These are phyloP conservation scores for Elgonia sp. DNA, from an alignment of 2,888 invertebrate genomes.

Conservation along the genomic window DNA sequence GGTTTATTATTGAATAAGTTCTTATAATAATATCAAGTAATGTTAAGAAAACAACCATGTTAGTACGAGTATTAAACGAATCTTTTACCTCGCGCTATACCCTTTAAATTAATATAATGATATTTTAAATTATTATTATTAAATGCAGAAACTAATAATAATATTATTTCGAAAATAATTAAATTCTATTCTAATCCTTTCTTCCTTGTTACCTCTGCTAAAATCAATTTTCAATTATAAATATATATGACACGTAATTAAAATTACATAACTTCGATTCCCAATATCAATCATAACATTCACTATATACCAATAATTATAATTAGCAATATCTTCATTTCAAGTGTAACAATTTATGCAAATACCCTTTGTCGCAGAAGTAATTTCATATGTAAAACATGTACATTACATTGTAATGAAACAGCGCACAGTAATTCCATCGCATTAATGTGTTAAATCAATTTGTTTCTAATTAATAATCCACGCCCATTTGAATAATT, in stretches of 20 bases:
- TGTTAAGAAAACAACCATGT: no score
- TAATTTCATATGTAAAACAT: neutral
- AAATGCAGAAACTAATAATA: no score
- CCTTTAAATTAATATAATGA: no score
- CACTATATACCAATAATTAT: neutral
- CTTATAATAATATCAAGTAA: no score
- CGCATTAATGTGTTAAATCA: conserved; percentile 6
- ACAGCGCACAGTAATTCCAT: conserved; percentile 1
- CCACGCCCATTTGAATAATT: conserved; percentile 3
- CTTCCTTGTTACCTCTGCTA: no score
- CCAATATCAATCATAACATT: neutral
- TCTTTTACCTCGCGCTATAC: no score
- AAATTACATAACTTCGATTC: neutral
- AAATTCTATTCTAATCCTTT: no score
- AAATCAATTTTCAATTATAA: no score
- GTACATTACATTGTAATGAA: conserved; percentile 7
- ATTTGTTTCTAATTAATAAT: conserved; percentile 12
- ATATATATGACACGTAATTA: neutral
- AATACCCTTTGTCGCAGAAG: neutral
- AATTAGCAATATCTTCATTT: neutral
- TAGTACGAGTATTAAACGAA: no score
- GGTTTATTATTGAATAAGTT: no score
- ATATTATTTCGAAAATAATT: no score
- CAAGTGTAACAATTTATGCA: neutral
- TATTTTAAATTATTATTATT: no score